Evolutionary conservation across 2,888 invertebrate species (phyloP), one percentile per base, ranked within the genome.

Genomic region (Polydrusus tereticollis): DNA sequence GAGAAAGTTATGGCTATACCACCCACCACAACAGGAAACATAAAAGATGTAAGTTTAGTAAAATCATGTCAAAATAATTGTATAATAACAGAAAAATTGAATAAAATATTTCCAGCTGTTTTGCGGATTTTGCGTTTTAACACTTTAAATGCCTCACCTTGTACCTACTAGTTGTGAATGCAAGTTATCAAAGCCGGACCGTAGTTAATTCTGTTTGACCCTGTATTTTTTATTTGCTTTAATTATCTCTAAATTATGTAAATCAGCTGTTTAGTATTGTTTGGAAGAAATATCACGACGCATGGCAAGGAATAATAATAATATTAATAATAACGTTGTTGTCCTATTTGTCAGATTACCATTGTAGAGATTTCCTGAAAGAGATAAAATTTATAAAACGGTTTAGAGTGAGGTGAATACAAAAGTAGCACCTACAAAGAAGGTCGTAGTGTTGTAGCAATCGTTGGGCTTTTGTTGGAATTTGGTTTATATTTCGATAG

Each of bases 311-410:
- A 47, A 62, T 62, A 62, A 62, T 62, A 62, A 47, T 62, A 41
- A 43, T 45, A n/a, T n/a, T n/a, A 60, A 43, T 23, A 47, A 52
- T 41, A 41, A 16, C n/a, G 16, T 45, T 55, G 45, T 33, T 33
- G 55, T 65, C 65, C 65, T 36, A 65, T 65, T 65, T 65, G 57
- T 65, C 52, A 65, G 33, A 38, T 41, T 65, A 65, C 55, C 65
- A 65, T 55, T 65, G 21, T 18, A 57, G 20, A 65, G 65, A 55
- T 65, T 52, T 65, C 65, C 55, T 65, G 65, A 21, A 43, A 55
- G 23, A 65, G 65, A 65, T 65, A 55, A 65, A 47, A 38, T 65
- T 65, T 55, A 52, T 52, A 65, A 57, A 65, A 65, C 38, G 65
- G 20, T 26, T 18, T 23, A 52, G 23, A 41, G 65, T 50, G 65